These are phyloP conservation scores for Noturus placidus DNA, from an alignment of 2,113 vertebrate species.

Conservation along the genomic window DNA sequence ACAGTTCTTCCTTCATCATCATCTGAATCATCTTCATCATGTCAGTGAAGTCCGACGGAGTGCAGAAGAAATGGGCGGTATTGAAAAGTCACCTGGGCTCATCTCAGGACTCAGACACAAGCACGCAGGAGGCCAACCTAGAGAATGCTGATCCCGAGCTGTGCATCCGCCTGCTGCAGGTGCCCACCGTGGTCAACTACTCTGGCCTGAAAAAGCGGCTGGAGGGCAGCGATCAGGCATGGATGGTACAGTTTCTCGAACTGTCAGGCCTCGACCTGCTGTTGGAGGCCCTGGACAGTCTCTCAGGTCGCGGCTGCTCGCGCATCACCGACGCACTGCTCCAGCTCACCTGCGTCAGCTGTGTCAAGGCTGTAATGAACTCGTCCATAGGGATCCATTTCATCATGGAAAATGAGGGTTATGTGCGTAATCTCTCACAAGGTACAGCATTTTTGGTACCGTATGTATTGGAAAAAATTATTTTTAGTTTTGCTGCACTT, in stretches of 20 bases:
- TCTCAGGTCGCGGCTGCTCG: constrained; percentile 89
- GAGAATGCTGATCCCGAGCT: constrained; percentile 93
- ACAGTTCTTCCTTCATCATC: constrained; percentile 25
- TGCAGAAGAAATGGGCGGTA: constrained; percentile 86
- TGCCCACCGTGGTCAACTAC: constrained; percentile 95
- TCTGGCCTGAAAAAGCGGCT: constrained; percentile 90
- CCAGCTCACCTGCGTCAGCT: constrained; percentile 94
- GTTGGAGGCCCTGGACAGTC: constrained; percentile 89
- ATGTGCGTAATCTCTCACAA: constrained; percentile 92
- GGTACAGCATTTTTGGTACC: constrained; percentile 69
- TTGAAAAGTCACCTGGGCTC: constrained; percentile 85
- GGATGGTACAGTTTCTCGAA: constrained; percentile 98
- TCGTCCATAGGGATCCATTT: constrained; percentile 89
- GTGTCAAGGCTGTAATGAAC: constrained; percentile 93
- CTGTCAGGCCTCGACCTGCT: constrained; percentile 91
- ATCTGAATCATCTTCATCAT: constrained; percentile 63
- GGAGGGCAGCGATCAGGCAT: constrained; percentile 85
- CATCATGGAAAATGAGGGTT: constrained; percentile 92
- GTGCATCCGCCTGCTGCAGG: constrained; percentile 92
- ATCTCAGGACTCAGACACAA: constrained; percentile 79
- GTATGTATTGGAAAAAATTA: not conserved
- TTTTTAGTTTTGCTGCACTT: not conserved
- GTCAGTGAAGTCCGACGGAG: constrained; percentile 78
- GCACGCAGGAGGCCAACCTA: constrained; percentile 87
- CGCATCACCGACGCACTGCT: constrained; percentile 90